Base-by-base conservation (phyloP, 2,888 invertebrate species). In the Spicauda simplicius region DNA sequence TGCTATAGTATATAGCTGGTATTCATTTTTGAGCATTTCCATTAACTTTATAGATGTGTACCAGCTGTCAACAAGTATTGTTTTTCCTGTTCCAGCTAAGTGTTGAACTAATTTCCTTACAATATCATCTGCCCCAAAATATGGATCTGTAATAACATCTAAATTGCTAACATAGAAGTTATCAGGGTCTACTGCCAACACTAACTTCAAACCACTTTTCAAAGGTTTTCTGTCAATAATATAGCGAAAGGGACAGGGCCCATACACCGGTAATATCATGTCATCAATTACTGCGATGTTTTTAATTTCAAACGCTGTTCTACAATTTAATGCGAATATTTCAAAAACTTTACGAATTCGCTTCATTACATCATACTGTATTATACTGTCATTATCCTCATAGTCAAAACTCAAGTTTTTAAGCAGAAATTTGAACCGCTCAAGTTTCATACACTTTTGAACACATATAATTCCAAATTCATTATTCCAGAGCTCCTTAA, bases 191-290 rank as follows among this genome's bases (percentile, higher is more conserved):
- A 90, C 87, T 7, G 92, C 76, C 48, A 90, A 72, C 12, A 89
- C 82, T 71, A 93, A 74, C 80, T 93, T 93, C 18, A 93, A 82
- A 6, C 93, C 93, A 66, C 76, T 76, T 74, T 84, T 84, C 30
- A 88, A 69, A 20, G 84, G 81, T 74, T 90, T 91, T 70, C 82
- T 89, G 73, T 84, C 79, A 69, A 90, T 86, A n/a, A 83, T 77
- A 75, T 88, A 91, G 71, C 88, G 81, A 75, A 92, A 92, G 57
- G 92, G 87, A 72, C 92, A 93, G 68, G 91, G 89, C 20, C 93
- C 91, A 70, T 84, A 85, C 73, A 90, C 85, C 52, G 90, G 90
- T 60, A 89, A 78, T 69, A 93, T 81, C 69, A 88, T 81, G 78
- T 93, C 93, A 81, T 93, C 93, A 73, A 93, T 79, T 52, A 91